Evolutionary conservation across 2,888 invertebrate species (phyloP), one percentile per base, ranked within the genome.

Genomic region (Tipula lateralis): DNA sequence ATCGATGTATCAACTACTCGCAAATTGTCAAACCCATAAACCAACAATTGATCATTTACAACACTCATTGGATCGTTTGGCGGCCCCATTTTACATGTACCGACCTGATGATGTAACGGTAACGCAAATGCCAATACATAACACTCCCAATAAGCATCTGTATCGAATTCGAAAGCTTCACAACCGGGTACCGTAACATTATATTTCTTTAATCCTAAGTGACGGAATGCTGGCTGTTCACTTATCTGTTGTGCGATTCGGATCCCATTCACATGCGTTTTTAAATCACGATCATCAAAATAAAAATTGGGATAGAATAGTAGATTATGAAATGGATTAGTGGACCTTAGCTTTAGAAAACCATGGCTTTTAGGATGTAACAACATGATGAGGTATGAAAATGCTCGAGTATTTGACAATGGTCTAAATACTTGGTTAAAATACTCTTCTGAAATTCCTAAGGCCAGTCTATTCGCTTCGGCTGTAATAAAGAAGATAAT

Each of bases 131-230:
- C 92, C 85, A 93, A 91, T 0, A 93, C 91, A 87, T 93, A 92
- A 87, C 95, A 95, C 39, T 92, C 93, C 90, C 94, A 94, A 87
- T 95, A 95, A 0, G 90, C 91, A 86, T 95, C 94, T n/a, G 92
- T 92, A 0, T 92, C 93, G 87, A 93, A 93, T 0, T 90, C 88
- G 0, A 91, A 91, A 44, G 92, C 88, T 83, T 92, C 89, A 88
- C 95, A 95, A 7, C 92, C 92, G 6, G 92, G 91, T 66, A 94
- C 92, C 0, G 93, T 93, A 0, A 92, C 91, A 19, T 91, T 91
- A 87, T 94, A 93, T 29, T 94, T 86, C 85, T 90, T 91, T 0
- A 93, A 88, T n/a, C 93, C 93, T 13, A 93, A 88, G 86, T 91
- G 91, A 87, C 90, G 90, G 90, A 95, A 90, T 0, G 93, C 89